Evolutionary conservation across 2,113 vertebrate species (phyloP).

Genomic region (Panthera uncia): DNA sequence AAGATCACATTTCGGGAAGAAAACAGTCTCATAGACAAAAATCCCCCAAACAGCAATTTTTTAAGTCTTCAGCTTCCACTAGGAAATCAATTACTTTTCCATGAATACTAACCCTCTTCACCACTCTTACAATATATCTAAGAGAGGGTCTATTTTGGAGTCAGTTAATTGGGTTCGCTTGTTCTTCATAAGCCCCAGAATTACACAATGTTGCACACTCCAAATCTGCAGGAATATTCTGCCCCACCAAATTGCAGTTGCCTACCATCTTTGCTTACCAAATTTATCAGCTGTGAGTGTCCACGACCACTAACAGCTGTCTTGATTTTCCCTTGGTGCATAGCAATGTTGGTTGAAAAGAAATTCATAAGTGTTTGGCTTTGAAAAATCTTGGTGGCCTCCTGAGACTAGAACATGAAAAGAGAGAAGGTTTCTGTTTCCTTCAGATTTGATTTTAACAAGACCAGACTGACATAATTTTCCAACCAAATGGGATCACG

Average conservation of each 20-base stretch:
- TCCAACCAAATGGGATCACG: conserved; percentile 38
- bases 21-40: neutral
- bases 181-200: conserved; percentile 16
- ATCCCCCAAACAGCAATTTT: neutral
- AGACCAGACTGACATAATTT: conserved; percentile 57
- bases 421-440: conserved; percentile 53
- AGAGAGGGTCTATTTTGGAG: neutral
- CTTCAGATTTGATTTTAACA: conserved; percentile 59
- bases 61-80: neutral
- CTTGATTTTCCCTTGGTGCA: conserved; percentile 52
- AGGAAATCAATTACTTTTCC: conserved; percentile 23
- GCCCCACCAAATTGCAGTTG: conserved; percentile 27
- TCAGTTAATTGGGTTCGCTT: neutral
- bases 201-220: neutral
- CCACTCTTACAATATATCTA: conserved; percentile 8
- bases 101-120: neutral
- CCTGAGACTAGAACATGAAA: conserved; percentile 11
- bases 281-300: conserved; percentile 65
- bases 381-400: conserved; percentile 41
- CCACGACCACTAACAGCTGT: conserved; percentile 53
- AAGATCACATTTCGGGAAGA: conserved; percentile 14
- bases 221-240: neutral
- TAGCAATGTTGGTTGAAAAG: neutral
- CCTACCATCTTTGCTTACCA: conserved; percentile 46
- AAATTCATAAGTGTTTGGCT: conserved; percentile 47